Evolutionary conservation across 2,113 vertebrate genomes (phyloP).

Genomic region (Morone chrysops): DNA sequence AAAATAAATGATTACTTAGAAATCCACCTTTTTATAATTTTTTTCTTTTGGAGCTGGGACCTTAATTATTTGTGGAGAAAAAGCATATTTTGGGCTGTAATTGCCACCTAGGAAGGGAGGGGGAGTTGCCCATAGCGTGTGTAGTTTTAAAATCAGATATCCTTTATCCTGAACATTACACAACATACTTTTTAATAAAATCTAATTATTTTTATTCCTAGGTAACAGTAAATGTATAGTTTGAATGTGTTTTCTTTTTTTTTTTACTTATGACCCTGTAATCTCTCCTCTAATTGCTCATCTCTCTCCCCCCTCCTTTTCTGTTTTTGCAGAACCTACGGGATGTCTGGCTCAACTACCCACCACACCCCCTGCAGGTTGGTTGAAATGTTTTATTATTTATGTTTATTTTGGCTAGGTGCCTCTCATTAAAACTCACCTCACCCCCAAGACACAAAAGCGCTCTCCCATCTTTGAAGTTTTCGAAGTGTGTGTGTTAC

Average conservation of each 20-base stretch:
- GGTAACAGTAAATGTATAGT: no score
- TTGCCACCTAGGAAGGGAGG: not conserved
- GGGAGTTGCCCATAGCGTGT: no score
- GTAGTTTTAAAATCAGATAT: not conserved
- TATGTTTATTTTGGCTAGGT: constrained; percentile 63
- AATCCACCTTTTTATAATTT: not conserved
- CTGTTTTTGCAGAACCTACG: constrained; percentile 88
- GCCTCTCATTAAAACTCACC: constrained; percentile 64
- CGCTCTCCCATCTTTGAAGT: constrained; percentile 54
- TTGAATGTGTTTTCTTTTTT: not conserved
- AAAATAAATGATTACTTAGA: not conserved
- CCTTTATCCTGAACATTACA: not conserved
- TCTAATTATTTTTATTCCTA: not conserved
- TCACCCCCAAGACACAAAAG: constrained; percentile 41
- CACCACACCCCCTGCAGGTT: constrained; percentile 97
- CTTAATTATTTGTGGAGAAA: not conserved
- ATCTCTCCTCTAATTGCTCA: constrained; percentile 22
- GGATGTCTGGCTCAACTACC: constrained; percentile 99
- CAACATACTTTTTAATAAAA: not conserved
- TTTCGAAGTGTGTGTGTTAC: not conserved
- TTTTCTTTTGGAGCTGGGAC: not conserved
- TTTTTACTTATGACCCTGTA: not conserved
- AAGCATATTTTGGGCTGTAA: not conserved
- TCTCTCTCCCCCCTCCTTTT: not conserved
- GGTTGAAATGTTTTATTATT: constrained; percentile 74